phyloP scores from a whole-genome alignment of 2,113 vertebrate species.

The Istiophorus platypterus region DNA sequence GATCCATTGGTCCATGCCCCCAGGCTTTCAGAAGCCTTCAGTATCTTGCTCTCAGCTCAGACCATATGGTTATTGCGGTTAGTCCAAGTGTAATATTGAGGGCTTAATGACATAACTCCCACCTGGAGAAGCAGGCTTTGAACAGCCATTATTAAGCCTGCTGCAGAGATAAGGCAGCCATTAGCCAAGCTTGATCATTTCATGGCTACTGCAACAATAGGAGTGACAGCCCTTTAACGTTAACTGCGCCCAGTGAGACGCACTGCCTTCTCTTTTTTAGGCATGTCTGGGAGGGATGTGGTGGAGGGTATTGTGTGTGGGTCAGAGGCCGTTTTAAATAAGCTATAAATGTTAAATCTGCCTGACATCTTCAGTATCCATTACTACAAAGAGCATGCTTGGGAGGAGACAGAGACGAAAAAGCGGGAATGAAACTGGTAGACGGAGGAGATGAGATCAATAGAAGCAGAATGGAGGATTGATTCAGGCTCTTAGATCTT shows the following conservation, averaged over 20 bases:
- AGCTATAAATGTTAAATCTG: constrained; percentile 80
- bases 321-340: constrained; percentile 77
- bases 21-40: constrained; percentile 57
- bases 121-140: constrained; percentile 75
- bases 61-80: constrained; percentile 67
- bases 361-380: constrained; percentile 81
- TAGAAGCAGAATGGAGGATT: constrained; percentile 81
- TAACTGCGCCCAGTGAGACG: constrained; percentile 44
- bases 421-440: constrained; percentile 74
- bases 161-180: constrained; percentile 78
- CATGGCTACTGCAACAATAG: constrained; percentile 75
- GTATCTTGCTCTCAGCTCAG: constrained; percentile 46
- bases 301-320: constrained; percentile 60
- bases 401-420: constrained; percentile 60
- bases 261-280: constrained; percentile 44
- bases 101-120: constrained; percentile 76
- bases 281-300: constrained; percentile 57
- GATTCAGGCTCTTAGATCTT: constrained; percentile 82
- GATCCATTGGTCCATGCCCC: constrained; percentile 54
- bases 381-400: constrained; percentile 76
- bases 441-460: constrained; percentile 82
- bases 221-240: constrained; percentile 51
- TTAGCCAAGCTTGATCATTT: constrained; percentile 75
- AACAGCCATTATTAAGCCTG: constrained; percentile 73
- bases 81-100: constrained; percentile 70